These are phyloP conservation scores for Syritta pipiens DNA, from an alignment of 2,888 invertebrate genomes.

Conservation along the genomic window DNA sequence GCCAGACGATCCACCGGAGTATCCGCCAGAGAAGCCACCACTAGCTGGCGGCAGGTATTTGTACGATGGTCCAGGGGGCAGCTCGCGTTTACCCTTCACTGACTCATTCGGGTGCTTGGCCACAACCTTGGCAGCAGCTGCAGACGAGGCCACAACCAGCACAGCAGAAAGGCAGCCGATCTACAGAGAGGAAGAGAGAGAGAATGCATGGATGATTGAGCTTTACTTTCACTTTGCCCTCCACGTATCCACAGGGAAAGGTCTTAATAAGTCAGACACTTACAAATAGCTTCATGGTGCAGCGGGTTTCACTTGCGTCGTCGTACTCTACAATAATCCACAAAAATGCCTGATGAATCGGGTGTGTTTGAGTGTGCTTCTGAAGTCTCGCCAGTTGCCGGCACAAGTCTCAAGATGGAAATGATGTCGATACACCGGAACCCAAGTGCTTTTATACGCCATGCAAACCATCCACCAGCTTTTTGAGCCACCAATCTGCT, in stretches of 20 bases:
- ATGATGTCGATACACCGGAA: constrained; percentile 70
- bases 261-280: constrained; percentile 39
- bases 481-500: constrained; percentile 3
- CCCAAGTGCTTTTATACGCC: constrained; percentile 71
- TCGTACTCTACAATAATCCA: constrained; percentile 53
- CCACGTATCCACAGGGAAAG: constrained; percentile 47
- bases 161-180: constrained; percentile 52
- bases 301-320: constrained; percentile 20
- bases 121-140: constrained; percentile 46
- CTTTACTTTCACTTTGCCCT: constrained; percentile 59
- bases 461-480: constrained; percentile 35
- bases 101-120: constrained; percentile 39
- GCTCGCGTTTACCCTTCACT: constrained; percentile 66
- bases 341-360: constrained; percentile 32
- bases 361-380: too few relatives aligned
- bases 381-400: constrained; percentile 49
- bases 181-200: constrained; percentile 35
- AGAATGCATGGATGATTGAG: constrained; percentile 32
- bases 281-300: constrained; percentile 70
- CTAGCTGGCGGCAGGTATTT: constrained; percentile 60
- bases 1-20: constrained; percentile 34
- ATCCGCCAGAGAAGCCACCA: constrained; percentile 38
- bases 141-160: constrained; percentile 50
- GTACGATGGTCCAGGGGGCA: constrained; percentile 46
- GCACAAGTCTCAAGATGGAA: constrained; percentile 61